Percentiles rank a stretch among this genome's conserved stretches.
Evolutionary conservation across 2,888 invertebrate species (phyloP).

Genomic region (Rugalucina vietnamica): DNA sequence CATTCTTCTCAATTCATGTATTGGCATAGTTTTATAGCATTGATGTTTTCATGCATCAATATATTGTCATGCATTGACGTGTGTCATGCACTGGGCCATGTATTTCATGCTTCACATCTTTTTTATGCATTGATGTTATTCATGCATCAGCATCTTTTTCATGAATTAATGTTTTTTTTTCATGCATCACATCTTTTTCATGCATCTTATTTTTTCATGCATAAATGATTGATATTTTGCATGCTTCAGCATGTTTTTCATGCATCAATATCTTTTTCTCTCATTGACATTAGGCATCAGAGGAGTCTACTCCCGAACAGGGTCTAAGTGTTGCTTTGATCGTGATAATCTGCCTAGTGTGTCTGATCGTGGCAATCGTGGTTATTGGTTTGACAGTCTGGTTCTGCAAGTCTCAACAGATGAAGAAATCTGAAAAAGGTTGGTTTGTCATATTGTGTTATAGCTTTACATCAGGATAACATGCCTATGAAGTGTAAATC

Average conservation of each 20-base stretch:
- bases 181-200: background rate
- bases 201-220: background rate
- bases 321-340: slow-evolving; percentile 42
- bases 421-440: background rate
- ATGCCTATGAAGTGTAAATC: background rate
- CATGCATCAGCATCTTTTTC: background rate
- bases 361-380: slow-evolving; percentile 5
- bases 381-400: no score
- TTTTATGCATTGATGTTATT: no score
- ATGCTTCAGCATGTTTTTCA: no score
- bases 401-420: background rate
- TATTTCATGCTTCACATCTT: no score
- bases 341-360: slow-evolving; percentile 32
- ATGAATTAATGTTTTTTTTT: background rate
- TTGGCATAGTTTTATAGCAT: no score
- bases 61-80: background rate
- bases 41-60: no score
- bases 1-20: no score
- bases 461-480: background rate
- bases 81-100: background rate
- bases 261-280: no score
- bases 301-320: background rate
- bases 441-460: background rate
- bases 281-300: no score
- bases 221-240: background rate